These are phyloP conservation scores for Nasonovia ribisnigri DNA, from an alignment of 2,888 invertebrate species.

Conservation along the genomic window DNA sequence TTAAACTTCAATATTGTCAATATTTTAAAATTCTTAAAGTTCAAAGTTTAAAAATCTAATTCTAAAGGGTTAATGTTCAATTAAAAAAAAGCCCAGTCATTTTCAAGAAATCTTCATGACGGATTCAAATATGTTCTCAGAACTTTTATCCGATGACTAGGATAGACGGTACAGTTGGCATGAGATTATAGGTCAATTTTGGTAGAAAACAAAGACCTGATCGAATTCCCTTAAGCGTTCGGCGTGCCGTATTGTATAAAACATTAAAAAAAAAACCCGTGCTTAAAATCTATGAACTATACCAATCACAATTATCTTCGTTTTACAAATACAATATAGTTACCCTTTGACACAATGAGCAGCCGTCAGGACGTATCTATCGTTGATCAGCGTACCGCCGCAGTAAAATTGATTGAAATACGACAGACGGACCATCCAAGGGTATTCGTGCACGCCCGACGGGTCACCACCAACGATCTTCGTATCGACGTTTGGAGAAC, in stretches of 20 bases:
- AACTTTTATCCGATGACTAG: too few relatives aligned
- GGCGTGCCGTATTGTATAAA: background rate
- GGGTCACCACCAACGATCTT: constrained; percentile 87
- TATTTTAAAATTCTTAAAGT: too few relatives aligned
- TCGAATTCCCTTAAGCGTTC: too few relatives aligned
- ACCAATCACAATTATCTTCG: background rate
- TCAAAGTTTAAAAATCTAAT: too few relatives aligned
- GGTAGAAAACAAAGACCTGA: too few relatives aligned
- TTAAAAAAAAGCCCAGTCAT: too few relatives aligned
- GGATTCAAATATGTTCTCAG: too few relatives aligned
- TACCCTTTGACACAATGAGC: constrained; percentile 93
- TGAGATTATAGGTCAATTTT: too few relatives aligned
- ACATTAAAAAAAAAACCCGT: background rate
- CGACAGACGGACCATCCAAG: constrained; percentile 89
- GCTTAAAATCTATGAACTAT: background rate
- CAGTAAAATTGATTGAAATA: constrained; percentile 92
- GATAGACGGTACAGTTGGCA: too few relatives aligned
- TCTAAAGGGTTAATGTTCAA: too few relatives aligned
- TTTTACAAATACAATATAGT: background rate
- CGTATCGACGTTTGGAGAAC: constrained; percentile 84
- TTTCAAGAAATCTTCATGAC: too few relatives aligned
- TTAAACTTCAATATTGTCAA: too few relatives aligned
- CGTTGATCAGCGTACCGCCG: constrained; percentile 89
- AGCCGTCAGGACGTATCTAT: constrained; percentile 88
- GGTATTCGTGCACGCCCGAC: constrained; percentile 83